Percentiles rank a stretch among this genome's conserved stretches.
Conservation (phyloP, 1,140 invertebrate genomes). For the Amyelois transitella region DNA sequence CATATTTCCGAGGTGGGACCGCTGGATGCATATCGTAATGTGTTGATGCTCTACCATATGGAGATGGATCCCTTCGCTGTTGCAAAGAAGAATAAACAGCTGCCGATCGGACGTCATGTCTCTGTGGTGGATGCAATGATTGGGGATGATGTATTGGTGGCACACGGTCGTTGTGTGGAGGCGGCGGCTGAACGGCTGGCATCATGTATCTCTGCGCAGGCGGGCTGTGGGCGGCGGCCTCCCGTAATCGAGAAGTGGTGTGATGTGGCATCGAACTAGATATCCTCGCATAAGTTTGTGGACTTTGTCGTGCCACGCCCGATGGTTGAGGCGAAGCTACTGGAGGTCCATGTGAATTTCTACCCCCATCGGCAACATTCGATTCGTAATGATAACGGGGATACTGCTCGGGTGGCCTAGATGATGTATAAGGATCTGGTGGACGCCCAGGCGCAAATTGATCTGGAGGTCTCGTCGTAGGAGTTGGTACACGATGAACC, state of each 20-base stretch:
- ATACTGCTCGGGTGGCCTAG: conserved; percentile 50
- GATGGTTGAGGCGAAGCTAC: conserved; percentile 54
- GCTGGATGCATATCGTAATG: conserved; percentile 57
- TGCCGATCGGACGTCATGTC: conserved; percentile 38
- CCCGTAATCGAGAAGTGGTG: conserved; percentile 41
- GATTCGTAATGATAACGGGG: conserved; percentile 53
- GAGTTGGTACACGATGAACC: conserved; percentile 51
- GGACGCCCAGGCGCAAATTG: conserved; percentile 44
- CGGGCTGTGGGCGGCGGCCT: conserved; percentile 40
- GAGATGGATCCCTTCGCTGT: conserved; percentile 45
- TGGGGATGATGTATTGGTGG: conserved; percentile 64
- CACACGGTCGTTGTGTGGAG: conserved; percentile 61
- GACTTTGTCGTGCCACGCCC: conserved; percentile 48
- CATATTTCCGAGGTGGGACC: conserved; percentile 54
- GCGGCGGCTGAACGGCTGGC: conserved; percentile 43
- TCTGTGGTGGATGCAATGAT: conserved; percentile 25
- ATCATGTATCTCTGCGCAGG: conserved; percentile 45
- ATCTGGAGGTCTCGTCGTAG: conserved; percentile 42
- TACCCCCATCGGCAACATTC: conserved; percentile 34
- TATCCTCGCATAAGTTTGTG: conserved; percentile 55
- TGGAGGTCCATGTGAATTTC: conserved; percentile 39
- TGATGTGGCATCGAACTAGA: conserved; percentile 52
- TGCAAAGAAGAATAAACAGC: conserved; percentile 39
- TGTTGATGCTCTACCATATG: conserved; percentile 31
- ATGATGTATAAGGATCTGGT: conserved; percentile 51